Percentiles rank a stretch among this genome's conserved stretches.
Evolutionary conservation across 1,140 invertebrate genomes (phyloP).

Genomic region (Holcopasites calliopsidis): DNA sequence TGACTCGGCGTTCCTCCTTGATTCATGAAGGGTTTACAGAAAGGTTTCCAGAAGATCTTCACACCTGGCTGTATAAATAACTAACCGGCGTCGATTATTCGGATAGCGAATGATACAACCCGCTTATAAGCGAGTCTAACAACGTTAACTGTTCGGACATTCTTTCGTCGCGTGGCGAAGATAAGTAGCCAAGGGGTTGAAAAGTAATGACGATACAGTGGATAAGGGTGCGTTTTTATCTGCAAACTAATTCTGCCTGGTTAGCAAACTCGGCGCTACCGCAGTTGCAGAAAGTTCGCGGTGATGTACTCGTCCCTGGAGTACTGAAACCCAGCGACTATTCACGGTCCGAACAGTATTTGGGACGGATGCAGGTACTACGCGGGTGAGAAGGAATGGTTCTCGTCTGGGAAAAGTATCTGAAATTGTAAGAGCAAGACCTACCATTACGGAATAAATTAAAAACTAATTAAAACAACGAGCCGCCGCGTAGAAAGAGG

Average conservation of each 20-base stretch:
- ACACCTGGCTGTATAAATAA: too few relatives aligned
- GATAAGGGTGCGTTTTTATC: slow-evolving; percentile 64
- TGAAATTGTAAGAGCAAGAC: slow-evolving; percentile 68
- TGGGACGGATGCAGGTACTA: slow-evolving; percentile 45
- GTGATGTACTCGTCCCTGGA: slow-evolving; percentile 70
- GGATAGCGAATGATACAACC: background rate
- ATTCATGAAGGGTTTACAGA: too few relatives aligned
- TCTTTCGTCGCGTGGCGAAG: background rate
- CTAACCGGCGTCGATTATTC: background rate
- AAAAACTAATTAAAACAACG: slow-evolving; percentile 75
- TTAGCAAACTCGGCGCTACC: slow-evolving; percentile 19
- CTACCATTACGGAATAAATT: slow-evolving; percentile 72
- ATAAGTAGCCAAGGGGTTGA: slow-evolving; percentile 33
- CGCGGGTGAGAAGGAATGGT: slow-evolving; percentile 49
- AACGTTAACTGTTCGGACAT: slow-evolving; percentile 8
- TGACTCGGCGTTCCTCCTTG: background rate
- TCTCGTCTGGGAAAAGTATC: slow-evolving; percentile 62
- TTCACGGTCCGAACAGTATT: slow-evolving; percentile 61
- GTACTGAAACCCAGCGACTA: slow-evolving; percentile 50
- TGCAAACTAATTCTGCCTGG: slow-evolving; percentile 70
- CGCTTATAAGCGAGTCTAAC: background rate
- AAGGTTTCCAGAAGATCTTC: background rate
- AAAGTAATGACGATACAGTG: slow-evolving; percentile 26
- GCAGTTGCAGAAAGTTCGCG: slow-evolving; percentile 61
- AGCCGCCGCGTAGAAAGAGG: background rate